These are phyloP conservation scores for Chromis chromis DNA, from an alignment of 2,797 vertebrate genomes.

Conservation along the genomic window DNA sequence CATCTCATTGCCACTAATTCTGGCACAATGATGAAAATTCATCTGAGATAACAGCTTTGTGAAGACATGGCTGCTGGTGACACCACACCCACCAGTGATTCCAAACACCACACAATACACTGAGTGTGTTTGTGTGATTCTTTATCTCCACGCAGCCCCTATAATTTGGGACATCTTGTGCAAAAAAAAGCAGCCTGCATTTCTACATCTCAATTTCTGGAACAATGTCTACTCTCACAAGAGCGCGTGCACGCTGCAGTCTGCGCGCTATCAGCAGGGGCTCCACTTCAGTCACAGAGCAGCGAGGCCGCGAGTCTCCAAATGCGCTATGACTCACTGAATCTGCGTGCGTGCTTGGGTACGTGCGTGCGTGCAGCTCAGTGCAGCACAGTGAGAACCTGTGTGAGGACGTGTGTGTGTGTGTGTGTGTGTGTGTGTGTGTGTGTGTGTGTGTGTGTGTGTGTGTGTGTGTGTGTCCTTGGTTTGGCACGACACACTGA, in stretches of 20 bases:
- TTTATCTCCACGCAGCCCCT: constrained; percentile 6
- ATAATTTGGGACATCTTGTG: not conserved
- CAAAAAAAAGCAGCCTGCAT: not conserved
- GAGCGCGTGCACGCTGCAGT: not conserved
- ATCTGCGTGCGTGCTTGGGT: constrained; percentile 27
- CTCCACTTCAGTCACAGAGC: constrained; percentile 60
- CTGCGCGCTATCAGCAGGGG: constrained; percentile 50
- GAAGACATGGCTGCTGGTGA: not conserved
- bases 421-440: constrained; percentile 22
- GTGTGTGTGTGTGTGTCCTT: constrained; percentile 34
- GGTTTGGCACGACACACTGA: constrained; percentile 50
- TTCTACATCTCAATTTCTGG: not conserved
- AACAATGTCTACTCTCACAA: constrained; percentile 16
- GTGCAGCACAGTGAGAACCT: constrained; percentile 28
- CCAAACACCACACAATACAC: constrained; percentile 17
- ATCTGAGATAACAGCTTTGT: too few species aligned
- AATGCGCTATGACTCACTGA: constrained; percentile 73
- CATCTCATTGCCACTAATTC: not conserved
- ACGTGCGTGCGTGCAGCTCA: constrained; percentile 18
- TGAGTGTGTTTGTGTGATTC: constrained; percentile 1
- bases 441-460: constrained; percentile 25
- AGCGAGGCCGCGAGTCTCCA: constrained; percentile 48
- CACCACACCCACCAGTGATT: constrained; percentile 40
- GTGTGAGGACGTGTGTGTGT: constrained; percentile 1
- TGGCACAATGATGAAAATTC: not conserved